Percentiles rank a stretch among this genome's conserved stretches.
These are phyloP conservation scores for Ammospiza nelsoni DNA, from an alignment of 2,113 vertebrate species.

Conservation along the genomic window DNA sequence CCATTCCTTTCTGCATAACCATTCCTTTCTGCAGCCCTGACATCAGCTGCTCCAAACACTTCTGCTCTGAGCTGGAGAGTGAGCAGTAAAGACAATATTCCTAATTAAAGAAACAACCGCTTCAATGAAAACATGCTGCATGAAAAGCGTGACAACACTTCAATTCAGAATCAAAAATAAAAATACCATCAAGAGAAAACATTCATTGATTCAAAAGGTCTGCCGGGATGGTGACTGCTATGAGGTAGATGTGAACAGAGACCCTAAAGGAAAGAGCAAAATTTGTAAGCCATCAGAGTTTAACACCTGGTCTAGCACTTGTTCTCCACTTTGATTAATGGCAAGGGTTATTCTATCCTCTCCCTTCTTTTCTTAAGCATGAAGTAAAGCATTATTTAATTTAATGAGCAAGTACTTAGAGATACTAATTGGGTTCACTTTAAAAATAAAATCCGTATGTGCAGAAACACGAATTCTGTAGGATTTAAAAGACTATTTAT, in stretches of 20 bases:
- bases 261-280: not conserved
- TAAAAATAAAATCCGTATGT: not conserved
- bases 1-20: too few relatives aligned
- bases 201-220: not conserved
- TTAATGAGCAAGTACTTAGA: not conserved
- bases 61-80: not conserved
- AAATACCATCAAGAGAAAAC: not conserved
- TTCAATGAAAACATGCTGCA: not conserved
- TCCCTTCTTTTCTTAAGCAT: not conserved
- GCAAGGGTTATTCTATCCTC: not conserved
- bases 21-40: conserved; percentile 14
- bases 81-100: not conserved
- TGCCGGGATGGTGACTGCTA: not conserved
- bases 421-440: not conserved
- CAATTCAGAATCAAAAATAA: not conserved
- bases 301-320: not conserved
- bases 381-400: not conserved
- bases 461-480: not conserved
- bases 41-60: conserved; percentile 21
- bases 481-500: not conserved
- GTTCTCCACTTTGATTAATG: not conserved
- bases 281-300: fast-evolving
- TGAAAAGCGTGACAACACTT: not conserved
- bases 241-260: not conserved
- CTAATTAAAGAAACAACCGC: not conserved